Base-by-base conservation (phyloP, 2,113 vertebrate species). In the Myotis yumanensis region DNA sequence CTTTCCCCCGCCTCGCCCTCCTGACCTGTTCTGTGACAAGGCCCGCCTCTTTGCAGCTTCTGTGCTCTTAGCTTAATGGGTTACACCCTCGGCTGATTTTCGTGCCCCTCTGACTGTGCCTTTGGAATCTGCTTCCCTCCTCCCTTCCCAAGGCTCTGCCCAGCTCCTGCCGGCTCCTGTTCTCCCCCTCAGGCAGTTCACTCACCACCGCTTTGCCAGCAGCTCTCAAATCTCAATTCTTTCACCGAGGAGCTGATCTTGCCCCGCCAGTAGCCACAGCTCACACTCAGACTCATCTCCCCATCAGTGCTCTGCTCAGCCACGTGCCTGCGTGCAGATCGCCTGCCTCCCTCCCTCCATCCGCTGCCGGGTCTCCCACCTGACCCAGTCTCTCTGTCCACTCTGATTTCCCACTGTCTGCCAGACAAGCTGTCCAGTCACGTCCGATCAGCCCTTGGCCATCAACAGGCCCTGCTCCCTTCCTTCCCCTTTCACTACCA, bases 321-420 rank as follows among this genome's bases (percentile, higher is more conserved):
- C 48, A 2, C 14, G 4, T 18, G 35, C 80, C 15, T 6, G 35
- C 0, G 0, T 30, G 62, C 48, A 32, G 22, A 8, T 11, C 40
- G 43, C 43, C 43, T 8, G 46, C 46, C 75, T 2, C 4, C 5
- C 30, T 28, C 18, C 85, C 71, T 51, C 25, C 3, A 1, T 3
- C 40, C 52, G 30, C 75, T 12, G 37, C 37, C 37, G 37, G 37
- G 37, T 37, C 37, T 37, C 37, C 37, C 37, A 37, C 22, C 68
- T 2, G 25, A 68, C n/a, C 43, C 43, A 2, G 0, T 32, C 17
- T 25, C 10, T 72, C 28, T 12, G 23, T 4, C 37, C 90, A 18
- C 7, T 57, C 80, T 69, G 46, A 59, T 10, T 73, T 16, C 51
- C 35, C 46, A 11, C 30, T 2, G 17, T 69, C 76, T 64, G 69